phyloP scores from a whole-genome alignment of 2,888 invertebrate species.

The Thumatha senex region DNA sequence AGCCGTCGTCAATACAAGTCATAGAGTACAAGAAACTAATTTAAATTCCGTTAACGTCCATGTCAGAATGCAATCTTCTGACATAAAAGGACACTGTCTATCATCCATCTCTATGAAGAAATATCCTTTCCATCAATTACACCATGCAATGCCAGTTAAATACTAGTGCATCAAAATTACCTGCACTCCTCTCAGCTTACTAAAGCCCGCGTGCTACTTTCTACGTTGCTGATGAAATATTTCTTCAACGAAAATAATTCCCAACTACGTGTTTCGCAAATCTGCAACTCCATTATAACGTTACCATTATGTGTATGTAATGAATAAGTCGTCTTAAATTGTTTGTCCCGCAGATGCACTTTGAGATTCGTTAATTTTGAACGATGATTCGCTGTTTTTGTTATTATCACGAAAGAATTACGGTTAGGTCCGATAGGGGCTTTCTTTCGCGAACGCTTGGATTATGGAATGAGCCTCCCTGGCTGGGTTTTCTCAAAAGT shows the following conservation, averaged over 20 bases:
- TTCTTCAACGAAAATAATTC: conserved; percentile 25
- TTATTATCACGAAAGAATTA: too few relatives aligned
- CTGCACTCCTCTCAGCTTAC: conserved; percentile 22
- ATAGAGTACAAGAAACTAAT: too few relatives aligned
- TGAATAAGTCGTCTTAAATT: conserved; percentile 9
- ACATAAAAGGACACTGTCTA: not conserved
- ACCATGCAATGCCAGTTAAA: conserved; percentile 11
- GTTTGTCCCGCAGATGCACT: not conserved
- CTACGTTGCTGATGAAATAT: conserved; percentile 32
- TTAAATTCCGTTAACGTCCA: not conserved
- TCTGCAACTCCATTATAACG: conserved; percentile 13
- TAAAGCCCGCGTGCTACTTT: conserved; percentile 39
- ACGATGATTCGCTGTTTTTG: not conserved
- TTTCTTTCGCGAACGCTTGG: too few relatives aligned
- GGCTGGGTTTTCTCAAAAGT: too few relatives aligned
- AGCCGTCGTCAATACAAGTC: too few relatives aligned
- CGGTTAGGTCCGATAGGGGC: too few relatives aligned
- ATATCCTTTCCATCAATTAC: conserved; percentile 5
- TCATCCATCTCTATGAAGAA: not conserved
- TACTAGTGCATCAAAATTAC: conserved; percentile 17
- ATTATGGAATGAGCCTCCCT: too few relatives aligned
- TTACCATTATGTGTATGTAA: conserved; percentile 27
- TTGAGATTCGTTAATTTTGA: not conserved
- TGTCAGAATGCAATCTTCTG: not conserved
- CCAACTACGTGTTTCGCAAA: conserved; percentile 32